These are phyloP conservation scores for Caenorhabditis zanzibari DNA, from an alignment of 2,888 invertebrate genomes.

Conservation along the genomic window DNA sequence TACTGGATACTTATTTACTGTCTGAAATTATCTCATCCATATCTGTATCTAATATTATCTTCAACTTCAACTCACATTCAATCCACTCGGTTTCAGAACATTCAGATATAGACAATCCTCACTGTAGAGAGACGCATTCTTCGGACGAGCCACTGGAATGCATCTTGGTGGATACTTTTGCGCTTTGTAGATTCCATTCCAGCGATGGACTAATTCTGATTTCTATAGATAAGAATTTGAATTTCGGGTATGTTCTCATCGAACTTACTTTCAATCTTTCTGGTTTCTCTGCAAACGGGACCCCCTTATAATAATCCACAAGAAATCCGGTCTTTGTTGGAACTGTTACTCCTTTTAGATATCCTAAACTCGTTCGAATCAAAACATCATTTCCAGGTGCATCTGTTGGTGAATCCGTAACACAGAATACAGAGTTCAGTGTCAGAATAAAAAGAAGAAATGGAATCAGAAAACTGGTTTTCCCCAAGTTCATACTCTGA, in stretches of 20 bases:
- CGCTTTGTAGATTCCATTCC: constrained; percentile 25
- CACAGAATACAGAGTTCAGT: constrained; percentile 21
- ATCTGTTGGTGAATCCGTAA: neutral
- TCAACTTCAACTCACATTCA: constrained; percentile 38
- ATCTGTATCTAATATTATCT: neutral
- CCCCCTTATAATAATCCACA: constrained; percentile 45
- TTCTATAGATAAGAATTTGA: constrained; percentile 18
- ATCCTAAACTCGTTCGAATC: constrained; percentile 36
- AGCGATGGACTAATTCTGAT: constrained; percentile 35
- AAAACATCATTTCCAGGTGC: constrained; percentile 1
- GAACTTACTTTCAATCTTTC: constrained; percentile 43
- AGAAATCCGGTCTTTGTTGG: constrained; percentile 33
- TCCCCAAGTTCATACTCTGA: constrained; percentile 28
- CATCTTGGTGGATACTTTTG: constrained; percentile 36
- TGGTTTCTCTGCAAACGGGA: constrained; percentile 57
- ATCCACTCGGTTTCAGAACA: constrained; percentile 47
- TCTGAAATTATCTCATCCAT: constrained; percentile 7
- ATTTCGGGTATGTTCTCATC: neutral
- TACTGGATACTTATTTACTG: constrained; percentile 33
- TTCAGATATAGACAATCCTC: constrained; percentile 64
- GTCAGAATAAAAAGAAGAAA: neutral
- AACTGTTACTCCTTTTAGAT: constrained; percentile 20
- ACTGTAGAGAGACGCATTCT: constrained; percentile 43
- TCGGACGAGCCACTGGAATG: constrained; percentile 36
- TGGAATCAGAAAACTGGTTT: constrained; percentile 25